phyloP scores from a whole-genome alignment of 2,888 invertebrate species.

The Neoitamus cyanurus region DNA sequence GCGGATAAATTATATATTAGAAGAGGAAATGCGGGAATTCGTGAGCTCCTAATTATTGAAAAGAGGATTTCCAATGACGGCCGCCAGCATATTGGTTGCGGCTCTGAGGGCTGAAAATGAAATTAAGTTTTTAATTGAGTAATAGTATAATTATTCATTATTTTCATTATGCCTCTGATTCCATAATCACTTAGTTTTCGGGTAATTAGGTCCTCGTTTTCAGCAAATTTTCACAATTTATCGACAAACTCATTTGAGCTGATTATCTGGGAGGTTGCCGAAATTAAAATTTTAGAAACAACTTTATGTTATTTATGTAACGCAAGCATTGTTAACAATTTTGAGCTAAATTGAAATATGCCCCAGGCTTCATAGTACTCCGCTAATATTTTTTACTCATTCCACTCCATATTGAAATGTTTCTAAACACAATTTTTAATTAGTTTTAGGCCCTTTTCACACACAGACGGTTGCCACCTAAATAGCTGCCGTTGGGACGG shows the following conservation, averaged over 20 bases:
- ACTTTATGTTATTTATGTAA: background rate
- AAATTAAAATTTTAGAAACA: background rate
- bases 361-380: no score
- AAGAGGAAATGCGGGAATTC: background rate
- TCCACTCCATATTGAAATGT: no score
- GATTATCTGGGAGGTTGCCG: background rate
- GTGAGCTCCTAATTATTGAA: background rate
- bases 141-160: slow-evolving; percentile 1
- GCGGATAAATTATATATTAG: background rate
- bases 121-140: slow-evolving; percentile 1
- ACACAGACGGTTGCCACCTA: no score
- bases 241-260: background rate
- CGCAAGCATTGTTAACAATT: no score
- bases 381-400: no score
- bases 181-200: background rate
- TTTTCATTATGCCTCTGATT: background rate
- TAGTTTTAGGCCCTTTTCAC: no score
- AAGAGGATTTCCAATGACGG: background rate
- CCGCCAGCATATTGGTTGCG: background rate
- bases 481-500: no score
- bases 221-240: background rate
- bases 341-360: no score
- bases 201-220: background rate
- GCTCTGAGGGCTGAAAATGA: background rate
- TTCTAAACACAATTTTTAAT: no score